Evolutionary conservation across 2,797 vertebrate genomes (phyloP).

Genomic region (Leptoclinus maculatus): DNA sequence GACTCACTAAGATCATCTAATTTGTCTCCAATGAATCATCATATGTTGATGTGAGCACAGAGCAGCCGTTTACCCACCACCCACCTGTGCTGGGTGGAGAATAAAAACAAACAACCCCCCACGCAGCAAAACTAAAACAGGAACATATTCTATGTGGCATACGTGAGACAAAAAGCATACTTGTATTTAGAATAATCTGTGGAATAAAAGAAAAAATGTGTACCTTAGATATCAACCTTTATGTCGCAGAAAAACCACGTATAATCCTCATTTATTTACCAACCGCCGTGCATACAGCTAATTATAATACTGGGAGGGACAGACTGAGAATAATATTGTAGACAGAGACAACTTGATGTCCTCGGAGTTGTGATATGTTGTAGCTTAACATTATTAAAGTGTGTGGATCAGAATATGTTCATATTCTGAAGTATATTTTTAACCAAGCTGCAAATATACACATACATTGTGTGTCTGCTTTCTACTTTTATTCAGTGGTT

Average conservation of each 20-base stretch:
- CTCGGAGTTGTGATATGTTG: neutral
- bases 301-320: conserved; percentile 12
- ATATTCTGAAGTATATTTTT: neutral
- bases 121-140: neutral
- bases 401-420: neutral
- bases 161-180: neutral
- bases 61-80: conserved; percentile 36
- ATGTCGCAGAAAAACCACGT: neutral
- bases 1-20: conserved; percentile 26
- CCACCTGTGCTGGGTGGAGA: conserved; percentile 30
- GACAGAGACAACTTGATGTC: conserved; percentile 1
- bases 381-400: conserved; percentile 19
- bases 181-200: neutral
- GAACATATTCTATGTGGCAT: conserved; percentile 3
- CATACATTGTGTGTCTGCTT: neutral
- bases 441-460: neutral
- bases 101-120: conserved; percentile 28
- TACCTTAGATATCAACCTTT: neutral
- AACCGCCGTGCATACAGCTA: neutral
- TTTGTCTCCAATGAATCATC: conserved; percentile 31
- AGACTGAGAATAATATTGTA: conserved; percentile 2
- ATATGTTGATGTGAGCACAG: conserved; percentile 24
- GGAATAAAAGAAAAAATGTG: neutral
- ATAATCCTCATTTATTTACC: neutral
- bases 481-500: neutral